phyloP scores from a whole-genome alignment of 2,888 invertebrate genomes.

The Chloroclysta siterata region DNA sequence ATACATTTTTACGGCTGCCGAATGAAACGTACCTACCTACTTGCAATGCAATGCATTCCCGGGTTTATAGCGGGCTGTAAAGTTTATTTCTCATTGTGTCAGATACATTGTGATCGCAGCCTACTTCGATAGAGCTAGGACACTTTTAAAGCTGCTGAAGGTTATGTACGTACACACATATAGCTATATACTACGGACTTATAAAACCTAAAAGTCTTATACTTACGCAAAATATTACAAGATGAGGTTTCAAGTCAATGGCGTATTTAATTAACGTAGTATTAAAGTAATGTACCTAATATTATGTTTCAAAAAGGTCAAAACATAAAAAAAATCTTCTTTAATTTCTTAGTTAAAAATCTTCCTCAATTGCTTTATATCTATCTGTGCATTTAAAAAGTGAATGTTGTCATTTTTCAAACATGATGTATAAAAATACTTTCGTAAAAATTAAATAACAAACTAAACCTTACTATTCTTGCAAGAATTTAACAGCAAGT shows the following conservation, averaged over 20 bases:
- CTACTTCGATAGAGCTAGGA: slow-evolving; percentile 1
- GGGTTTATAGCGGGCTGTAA: slow-evolving; percentile 28
- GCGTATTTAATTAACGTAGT: too few species aligned
- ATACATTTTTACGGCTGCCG: slow-evolving; percentile 30
- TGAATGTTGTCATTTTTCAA: not conserved
- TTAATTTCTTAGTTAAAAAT: too few species aligned
- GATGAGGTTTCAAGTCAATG: too few species aligned
- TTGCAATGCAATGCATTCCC: slow-evolving; percentile 33
- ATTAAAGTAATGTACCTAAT: too few species aligned
- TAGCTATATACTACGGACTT: too few species aligned
- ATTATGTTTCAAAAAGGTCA: too few species aligned
- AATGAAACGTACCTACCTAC: slow-evolving; percentile 28
- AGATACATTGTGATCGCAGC: slow-evolving; percentile 31
- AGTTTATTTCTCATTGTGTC: slow-evolving; percentile 38
- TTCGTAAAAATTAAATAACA: not conserved
- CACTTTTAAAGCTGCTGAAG: not conserved
- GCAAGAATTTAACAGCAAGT: slow-evolving; percentile 3
- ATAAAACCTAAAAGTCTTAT: too few species aligned
- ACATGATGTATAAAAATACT: not conserved
- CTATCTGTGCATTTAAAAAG: too few species aligned
- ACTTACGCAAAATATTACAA: too few species aligned
- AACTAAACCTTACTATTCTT: not conserved
- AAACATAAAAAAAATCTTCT: too few species aligned
- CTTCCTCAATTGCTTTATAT: too few species aligned
- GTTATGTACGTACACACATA: not conserved